Base-by-base conservation (phyloP, 2,888 invertebrate species). In the Cetonia aurata region DNA sequence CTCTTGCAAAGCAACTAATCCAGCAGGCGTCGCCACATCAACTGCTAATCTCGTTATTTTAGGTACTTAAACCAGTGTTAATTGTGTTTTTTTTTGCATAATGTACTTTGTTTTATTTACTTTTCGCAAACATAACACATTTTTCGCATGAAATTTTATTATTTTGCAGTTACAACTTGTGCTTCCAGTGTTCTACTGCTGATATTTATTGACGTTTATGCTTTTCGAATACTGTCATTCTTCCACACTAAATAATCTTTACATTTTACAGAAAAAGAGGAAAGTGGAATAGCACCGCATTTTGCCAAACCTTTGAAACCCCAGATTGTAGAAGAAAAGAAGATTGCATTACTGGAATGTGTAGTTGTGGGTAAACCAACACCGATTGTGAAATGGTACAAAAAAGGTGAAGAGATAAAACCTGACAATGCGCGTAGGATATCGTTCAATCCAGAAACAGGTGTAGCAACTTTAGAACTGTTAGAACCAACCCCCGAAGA, bases 11-110 rank as follows among this genome's bases (percentile, higher is more conserved):
- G 92, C 92, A 19, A 89, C 88, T 70, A 94, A 94, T 81, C 87
- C 90, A 71, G 91, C 91, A 72, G 95, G 95, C 68, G 90, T 91
- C 69, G 92, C 93, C n/a, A 91, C 91, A 31, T 91, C 91, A 53
- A 90, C 92, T 66, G 91, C 92, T 59, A 92, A 92, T 81, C 86
- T 91, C 76, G 87, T 92, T 75, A 88, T 91, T 80, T 86, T 91
- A 85, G 92, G 93, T 92, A 89, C 77, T 12, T 33, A 48, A 65
- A 37, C 15, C 17, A 15, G 37, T 68, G 48, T 50, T 37, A 41
- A 33, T 12, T 12, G 55, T 53, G 55, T 56, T 62, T 10, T 59
- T 12, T 52, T 17, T 25, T 60, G 59, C 10, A 41, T 55, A 41
- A 4, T 8, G 8, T 10, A 69, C 48, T 19, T 62, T 62, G 44